Base-by-base conservation (phyloP, 2,113 vertebrate genomes). In the Noturus placidus region DNA sequence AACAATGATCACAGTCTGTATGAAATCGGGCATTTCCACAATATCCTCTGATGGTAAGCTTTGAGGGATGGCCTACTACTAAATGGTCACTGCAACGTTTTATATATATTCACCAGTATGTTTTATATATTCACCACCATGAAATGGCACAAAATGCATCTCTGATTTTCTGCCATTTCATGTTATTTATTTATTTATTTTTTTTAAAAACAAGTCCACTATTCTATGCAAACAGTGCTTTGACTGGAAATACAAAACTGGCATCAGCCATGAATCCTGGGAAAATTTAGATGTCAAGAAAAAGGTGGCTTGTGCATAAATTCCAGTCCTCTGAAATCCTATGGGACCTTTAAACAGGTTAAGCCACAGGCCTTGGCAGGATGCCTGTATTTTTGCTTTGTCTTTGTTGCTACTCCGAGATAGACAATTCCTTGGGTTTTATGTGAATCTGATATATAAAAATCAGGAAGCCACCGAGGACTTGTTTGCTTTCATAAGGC, bases 401-500 rank as follows among this genome's bases (percentile, higher is more conserved):
- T 93, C 92, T 92, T 91, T 84, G 81, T 77, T 84, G 84, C 77
- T 56, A 57, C 22, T 88, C 78, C 56, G 82, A 90, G 90, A 88
- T 90, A 74, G 83, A 86, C 74, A 19, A 82, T 85, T 91, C 85
- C 89, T 83, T 85, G 76, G 30, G 35, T 87, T 81, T 85, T 86
- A 91, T 88, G 88, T 79, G 74, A 76, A 89, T 90, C 82, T 88
- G 56, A n/a, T n/a, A n/a, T n/a, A n/a, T n/a, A 77, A 81, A 89
- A 86, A 89, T 78, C 89, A 83, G 89, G 89, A 91, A 85, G 89
- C 84, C 80, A 42, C 72, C 11, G 38, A 91, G 89, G 74, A 82
- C 82, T 87, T 90, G 89, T 91, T 92, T 91, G 89, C 88, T 91
- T 92, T 91, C 63, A 90, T 88, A 92, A 91, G 87, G 50, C 86